Evolutionary conservation across 2,888 invertebrate genomes (phyloP), one percentile per base, ranked within the genome.

Genomic region (Parnassius smintheus): DNA sequence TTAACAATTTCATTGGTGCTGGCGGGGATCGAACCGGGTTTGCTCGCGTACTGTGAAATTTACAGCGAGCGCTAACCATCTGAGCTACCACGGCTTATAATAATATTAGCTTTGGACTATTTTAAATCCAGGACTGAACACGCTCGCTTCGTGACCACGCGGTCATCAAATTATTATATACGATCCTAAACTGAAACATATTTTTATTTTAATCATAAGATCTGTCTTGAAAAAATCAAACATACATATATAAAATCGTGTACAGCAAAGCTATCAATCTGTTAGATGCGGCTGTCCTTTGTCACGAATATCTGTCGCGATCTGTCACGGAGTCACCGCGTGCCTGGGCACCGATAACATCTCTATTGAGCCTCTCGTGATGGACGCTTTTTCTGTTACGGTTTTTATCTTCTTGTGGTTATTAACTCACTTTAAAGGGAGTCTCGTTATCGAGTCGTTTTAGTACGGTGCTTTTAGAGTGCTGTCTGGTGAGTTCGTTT

Each of bases 271-370:
- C 73, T 71, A 75, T 74, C 74, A 72, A 74, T 75, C 70, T 63
- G 53, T 51, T 57, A 70, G 66, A 62, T 18, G 63, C 67, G 59
- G 62, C 69, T 65, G 69, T 74, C 74, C 71, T 71, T 73, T 70
- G 74, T 75, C 74, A 68, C 49, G 59, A 48, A 50, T 61, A 60
- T 64, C 56, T 58, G 59, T 60, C 64, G 65, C 68, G 68, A 70
- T 72, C 74, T 74, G 73, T 74, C 72, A 72, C 71, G 72, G 65
- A 52, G 59, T 62, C 54, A 48, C 63, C 53, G 65, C 72, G 68
- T 68, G 71, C 65, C 18, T 7, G 35, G 13, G 1, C 25, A n/a
- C 48, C 62, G 80, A 82, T 82, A 76, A 75, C 76, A 81, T 82
- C 81, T 80, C 70, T 67, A 73, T 67, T 56, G 61, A 59, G 57